Evolutionary conservation across 2,888 invertebrate species (phyloP).

Genomic region (Esperia sulphurella): DNA sequence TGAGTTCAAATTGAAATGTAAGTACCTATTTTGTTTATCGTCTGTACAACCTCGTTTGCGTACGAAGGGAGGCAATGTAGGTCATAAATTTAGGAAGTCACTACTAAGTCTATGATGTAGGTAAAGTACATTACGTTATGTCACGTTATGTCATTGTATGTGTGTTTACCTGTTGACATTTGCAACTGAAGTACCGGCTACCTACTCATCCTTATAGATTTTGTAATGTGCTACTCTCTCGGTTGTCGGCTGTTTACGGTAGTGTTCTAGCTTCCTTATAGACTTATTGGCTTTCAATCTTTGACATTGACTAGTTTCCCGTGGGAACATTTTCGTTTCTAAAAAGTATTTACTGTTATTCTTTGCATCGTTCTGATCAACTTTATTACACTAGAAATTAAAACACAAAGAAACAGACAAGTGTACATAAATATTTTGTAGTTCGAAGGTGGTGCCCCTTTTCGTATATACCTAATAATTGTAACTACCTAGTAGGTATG

Average conservation of each 20-base stretch:
- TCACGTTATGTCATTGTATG: conserved; percentile 44
- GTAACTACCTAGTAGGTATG: too few species aligned
- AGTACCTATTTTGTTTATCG: neutral
- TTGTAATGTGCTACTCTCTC: conserved; percentile 26
- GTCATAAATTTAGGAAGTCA: conserved; percentile 1
- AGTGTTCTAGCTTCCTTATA: conserved; percentile 1
- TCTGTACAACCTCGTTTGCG: conserved; percentile 17
- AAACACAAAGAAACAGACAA: too few species aligned
- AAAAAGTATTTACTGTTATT: too few species aligned
- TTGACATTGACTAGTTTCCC: too few species aligned
- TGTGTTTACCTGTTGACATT: conserved; percentile 56
- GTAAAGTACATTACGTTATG: conserved; percentile 24
- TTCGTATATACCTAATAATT: neutral
- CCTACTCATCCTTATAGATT: conserved; percentile 31
- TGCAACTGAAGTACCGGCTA: conserved; percentile 31
- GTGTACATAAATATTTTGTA: too few species aligned
- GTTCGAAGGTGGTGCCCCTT: too few species aligned
- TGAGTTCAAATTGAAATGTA: too few species aligned
- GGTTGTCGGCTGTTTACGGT: conserved; percentile 12
- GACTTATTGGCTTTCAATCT: neutral
- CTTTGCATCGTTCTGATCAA: too few species aligned
- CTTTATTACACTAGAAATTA: too few species aligned
- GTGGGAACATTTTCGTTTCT: too few species aligned
- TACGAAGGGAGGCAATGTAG: conserved; percentile 4
- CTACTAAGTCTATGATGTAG: neutral